phyloP scores from a whole-genome alignment of 1,140 invertebrate genomes.

The Nephila pilipes region DNA sequence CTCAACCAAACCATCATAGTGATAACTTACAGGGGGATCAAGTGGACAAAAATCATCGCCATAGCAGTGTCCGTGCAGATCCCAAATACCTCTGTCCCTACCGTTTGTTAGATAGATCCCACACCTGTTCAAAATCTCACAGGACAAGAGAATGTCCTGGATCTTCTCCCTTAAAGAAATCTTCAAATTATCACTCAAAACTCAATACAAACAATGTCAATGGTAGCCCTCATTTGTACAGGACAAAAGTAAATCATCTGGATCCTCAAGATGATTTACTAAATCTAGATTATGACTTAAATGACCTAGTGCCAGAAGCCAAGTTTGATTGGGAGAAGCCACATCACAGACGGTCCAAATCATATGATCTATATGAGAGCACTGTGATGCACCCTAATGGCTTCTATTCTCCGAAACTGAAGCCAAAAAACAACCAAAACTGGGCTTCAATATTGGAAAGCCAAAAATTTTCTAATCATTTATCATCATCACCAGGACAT shows the following conservation, averaged over 20 bases:
- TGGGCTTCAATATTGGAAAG: slow-evolving; percentile 74
- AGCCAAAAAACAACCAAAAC: slow-evolving; percentile 76
- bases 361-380: slow-evolving; percentile 80
- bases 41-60: neutral
- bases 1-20: neutral
- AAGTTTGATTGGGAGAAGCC: slow-evolving; percentile 76
- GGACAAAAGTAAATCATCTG: slow-evolving; percentile 28
- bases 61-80: slow-evolving; percentile 21
- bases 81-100: slow-evolving; percentile 78
- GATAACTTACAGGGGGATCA: neutral
- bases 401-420: slow-evolving; percentile 79
- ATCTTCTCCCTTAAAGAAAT: slow-evolving; percentile 64
- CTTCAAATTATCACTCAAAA: slow-evolving; percentile 45
- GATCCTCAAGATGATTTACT: slow-evolving; percentile 70
- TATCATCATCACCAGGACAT: slow-evolving; percentile 43
- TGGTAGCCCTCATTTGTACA: slow-evolving; percentile 41
- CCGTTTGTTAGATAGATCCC: slow-evolving; percentile 71
- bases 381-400: slow-evolving; percentile 78
- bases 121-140: slow-evolving; percentile 74
- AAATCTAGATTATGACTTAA: slow-evolving; percentile 75
- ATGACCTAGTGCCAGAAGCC: slow-evolving; percentile 73
- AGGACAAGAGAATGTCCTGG: slow-evolving; percentile 32
- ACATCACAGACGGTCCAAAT: slow-evolving; percentile 78
- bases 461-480: slow-evolving; percentile 78
- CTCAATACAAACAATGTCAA: slow-evolving; percentile 9